phyloP scores from a whole-genome alignment of 1,140 invertebrate genomes.

The Drosophila busckii region DNA sequence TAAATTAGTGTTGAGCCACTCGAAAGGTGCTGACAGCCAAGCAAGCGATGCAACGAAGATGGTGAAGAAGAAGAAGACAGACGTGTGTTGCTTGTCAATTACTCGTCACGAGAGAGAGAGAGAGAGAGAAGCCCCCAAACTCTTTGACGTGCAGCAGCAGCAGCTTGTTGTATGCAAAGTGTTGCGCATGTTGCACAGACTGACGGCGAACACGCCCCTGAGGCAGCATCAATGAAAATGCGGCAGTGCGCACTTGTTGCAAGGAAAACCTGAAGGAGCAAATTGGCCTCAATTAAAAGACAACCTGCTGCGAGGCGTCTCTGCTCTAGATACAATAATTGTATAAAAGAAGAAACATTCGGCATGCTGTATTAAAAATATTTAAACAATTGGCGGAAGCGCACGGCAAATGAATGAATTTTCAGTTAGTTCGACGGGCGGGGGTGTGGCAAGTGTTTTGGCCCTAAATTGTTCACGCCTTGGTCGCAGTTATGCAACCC shows the following conservation, averaged over 20 bases:
- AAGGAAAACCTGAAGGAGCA: conserved; percentile 17
- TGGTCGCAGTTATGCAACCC: conserved; percentile 46
- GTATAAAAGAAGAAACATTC: background rate
- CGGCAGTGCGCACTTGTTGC: conserved; percentile 49
- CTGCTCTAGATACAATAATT: too few species aligned
- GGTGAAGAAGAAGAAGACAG: too few species aligned
- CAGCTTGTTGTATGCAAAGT: conserved; percentile 43
- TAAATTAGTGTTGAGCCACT: conserved; percentile 61
- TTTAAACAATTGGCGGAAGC: conserved; percentile 66
- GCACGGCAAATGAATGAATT: too few species aligned
- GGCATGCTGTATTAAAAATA: too few species aligned
- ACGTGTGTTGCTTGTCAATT: conserved; percentile 72
- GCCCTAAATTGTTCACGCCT: conserved; percentile 72
- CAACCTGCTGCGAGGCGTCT: conserved; percentile 53
- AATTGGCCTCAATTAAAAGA: conserved; percentile 59
- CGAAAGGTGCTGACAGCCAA: conserved; percentile 60
- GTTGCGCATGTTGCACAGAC: too few species aligned
- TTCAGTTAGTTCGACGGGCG: too few species aligned
- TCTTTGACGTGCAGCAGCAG: too few species aligned
- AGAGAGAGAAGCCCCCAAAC: too few species aligned
- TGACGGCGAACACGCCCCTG: too few species aligned
- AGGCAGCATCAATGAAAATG: conserved; percentile 38
- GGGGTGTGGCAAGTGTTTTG: conserved; percentile 53
- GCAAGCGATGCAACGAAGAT: conserved; percentile 41
- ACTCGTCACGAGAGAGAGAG: conserved; percentile 51